Evolutionary conservation across 1,140 invertebrate genomes (phyloP), one percentile per base, ranked within the genome.

Genomic region (Mycetomoellerius zeteki): DNA sequence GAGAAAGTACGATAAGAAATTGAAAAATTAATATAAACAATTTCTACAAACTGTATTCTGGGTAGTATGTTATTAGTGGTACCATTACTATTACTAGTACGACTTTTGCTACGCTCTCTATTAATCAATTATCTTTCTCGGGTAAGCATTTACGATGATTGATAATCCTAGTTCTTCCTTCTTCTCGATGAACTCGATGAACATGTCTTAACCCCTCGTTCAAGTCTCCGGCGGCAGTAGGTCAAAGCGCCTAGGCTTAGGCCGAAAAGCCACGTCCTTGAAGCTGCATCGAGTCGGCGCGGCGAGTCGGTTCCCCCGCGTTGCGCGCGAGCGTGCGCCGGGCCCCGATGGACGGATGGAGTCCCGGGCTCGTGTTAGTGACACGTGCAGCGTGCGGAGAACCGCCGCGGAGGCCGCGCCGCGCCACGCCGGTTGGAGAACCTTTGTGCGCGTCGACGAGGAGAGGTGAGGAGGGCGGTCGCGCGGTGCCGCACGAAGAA

Each of bases 401-500:
- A 77, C 62, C 85, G 52, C 62, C 75, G 64, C n/a, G n/a, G n/a
- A n/a, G n/a, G 52, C 62, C 75, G 64, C 85, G 52, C 62, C 75
- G 64, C n/a, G n/a, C n/a, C n/a, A n/a, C 85, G 52, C 62, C 75
- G 76, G 58, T 81, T 73, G 54, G 80, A 84, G 80, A 84, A 84
- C 80, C 80, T 84, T 84, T 84, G 80, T 84, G 80, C 80, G 37
- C 67, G 14, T 24, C 47, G 82, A 90, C 88, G 64, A 60, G 33
- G 47, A 50, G 47, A 47, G 47, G 47, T 50, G 76, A 60, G 72
- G 72, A 72, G 82, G 60, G 75, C 24, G n/a, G 30, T 50, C 27
- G 43, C 43, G 78, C 21, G 62, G 77, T 71, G 84, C 77, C 62
- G 88, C 14, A 50, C 65, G 86, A 84, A 19, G 62, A 24, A 52